Conservation (phyloP, 2,113 vertebrate genomes). For the Procapra przewalskii region DNA sequence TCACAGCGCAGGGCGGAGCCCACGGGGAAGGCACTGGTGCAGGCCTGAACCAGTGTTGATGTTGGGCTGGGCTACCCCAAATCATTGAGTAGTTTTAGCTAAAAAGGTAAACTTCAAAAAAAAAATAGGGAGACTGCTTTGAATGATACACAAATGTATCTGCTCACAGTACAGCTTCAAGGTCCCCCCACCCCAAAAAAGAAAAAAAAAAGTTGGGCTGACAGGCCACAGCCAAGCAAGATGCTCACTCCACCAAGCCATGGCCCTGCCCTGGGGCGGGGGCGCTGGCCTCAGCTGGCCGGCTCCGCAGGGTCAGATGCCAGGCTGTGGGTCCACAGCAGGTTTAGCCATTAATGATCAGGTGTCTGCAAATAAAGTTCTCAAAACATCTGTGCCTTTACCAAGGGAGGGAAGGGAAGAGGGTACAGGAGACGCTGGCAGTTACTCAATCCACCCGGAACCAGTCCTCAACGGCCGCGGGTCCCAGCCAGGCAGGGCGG, state of each 20-base stretch:
- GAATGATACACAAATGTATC: slow-evolving; percentile 61
- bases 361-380: slow-evolving; percentile 80
- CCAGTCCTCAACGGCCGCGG: slow-evolving; percentile 70
- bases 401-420: slow-evolving; percentile 58
- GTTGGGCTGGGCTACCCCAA: background rate
- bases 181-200: background rate
- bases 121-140: slow-evolving; percentile 56
- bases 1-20: background rate
- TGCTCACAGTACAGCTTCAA: slow-evolving; percentile 72
- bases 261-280: background rate
- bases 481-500: slow-evolving; percentile 59
- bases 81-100: slow-evolving; percentile 66
- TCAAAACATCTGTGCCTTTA: slow-evolving; percentile 81
- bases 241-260: background rate
- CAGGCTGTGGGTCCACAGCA: slow-evolving; percentile 58
- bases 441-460: slow-evolving; percentile 71
- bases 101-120: slow-evolving; percentile 61
- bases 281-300: background rate
- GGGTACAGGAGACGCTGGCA: slow-evolving; percentile 75
- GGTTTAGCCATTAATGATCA: slow-evolving; percentile 58
- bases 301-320: background rate
- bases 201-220: background rate
- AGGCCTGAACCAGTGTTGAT: background rate
- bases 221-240: background rate
- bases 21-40: background rate